These are phyloP conservation scores for Aythya baeri DNA, from an alignment of 2,113 vertebrate species.

Conservation along the genomic window DNA sequence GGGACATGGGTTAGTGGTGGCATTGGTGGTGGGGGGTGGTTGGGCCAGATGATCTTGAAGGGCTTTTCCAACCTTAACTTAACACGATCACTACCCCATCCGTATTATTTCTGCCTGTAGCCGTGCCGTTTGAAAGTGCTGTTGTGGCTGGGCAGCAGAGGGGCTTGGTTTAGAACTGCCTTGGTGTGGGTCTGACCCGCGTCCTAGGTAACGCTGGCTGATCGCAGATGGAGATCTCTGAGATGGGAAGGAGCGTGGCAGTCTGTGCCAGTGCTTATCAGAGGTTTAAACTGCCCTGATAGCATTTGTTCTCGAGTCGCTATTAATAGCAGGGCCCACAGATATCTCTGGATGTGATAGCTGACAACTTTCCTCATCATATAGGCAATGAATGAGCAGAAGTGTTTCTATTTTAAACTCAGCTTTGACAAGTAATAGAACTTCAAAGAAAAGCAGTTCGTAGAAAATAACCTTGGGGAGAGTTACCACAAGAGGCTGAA, in stretches of 20 bases:
- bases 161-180: neutral
- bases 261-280: neutral
- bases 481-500: neutral
- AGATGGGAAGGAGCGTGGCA: fast-evolving
- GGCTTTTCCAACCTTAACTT: too few species aligned
- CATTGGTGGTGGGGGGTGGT: too few species aligned
- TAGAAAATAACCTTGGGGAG: conserved; percentile 37
- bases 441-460: conserved; percentile 15
- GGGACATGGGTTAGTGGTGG: too few species aligned
- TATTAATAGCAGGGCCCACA: conserved; percentile 51
- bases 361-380: conserved; percentile 63
- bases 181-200: neutral
- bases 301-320: conserved; percentile 37
- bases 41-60: too few species aligned
- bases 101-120: neutral
- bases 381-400: conserved; percentile 61
- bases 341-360: conserved; percentile 49
- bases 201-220: neutral
- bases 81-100: neutral
- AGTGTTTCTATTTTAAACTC: conserved; percentile 58
- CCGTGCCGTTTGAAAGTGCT: neutral
- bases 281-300: conserved; percentile 22
- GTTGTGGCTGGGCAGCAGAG: neutral
- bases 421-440: conserved; percentile 46
- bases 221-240: neutral